These are phyloP conservation scores for Pyxicephalus adspersus DNA, from an alignment of 2,113 vertebrate species.

Conservation along the genomic window DNA sequence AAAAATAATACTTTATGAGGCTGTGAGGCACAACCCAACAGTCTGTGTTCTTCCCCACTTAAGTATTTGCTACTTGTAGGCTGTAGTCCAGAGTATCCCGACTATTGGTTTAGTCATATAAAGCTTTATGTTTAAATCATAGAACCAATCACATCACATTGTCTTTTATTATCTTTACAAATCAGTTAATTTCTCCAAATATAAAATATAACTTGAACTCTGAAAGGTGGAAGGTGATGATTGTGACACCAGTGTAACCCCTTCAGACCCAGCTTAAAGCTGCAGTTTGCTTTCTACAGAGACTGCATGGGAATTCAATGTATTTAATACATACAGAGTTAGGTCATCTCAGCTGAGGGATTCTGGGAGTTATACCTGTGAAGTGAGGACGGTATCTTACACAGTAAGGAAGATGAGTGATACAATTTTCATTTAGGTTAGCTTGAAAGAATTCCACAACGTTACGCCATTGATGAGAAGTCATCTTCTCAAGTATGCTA, in stretches of 20 bases:
- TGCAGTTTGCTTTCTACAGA: conserved; percentile 13
- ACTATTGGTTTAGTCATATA: no score
- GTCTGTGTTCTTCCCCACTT: no score
- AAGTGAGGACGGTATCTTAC: neutral
- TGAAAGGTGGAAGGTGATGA: neutral
- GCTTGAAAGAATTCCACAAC: no score
- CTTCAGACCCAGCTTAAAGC: neutral
- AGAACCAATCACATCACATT: no score
- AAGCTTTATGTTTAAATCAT: no score
- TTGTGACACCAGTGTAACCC: conserved; percentile 4
- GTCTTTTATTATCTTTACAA: neutral
- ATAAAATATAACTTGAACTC: neutral
- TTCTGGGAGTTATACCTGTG: conserved; percentile 22
- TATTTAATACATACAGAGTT: neutral
- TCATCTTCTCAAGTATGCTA: no score
- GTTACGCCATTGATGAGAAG: no score
- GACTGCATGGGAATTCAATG: neutral
- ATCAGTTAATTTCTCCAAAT: neutral
- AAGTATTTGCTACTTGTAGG: no score
- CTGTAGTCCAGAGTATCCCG: no score
- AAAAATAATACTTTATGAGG: no score
- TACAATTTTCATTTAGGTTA: neutral
- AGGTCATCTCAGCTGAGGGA: neutral
- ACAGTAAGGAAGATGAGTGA: neutral
- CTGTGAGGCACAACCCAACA: no score